Conservation (phyloP, 2,797 vertebrate species). For the Heterohyrax brucei region DNA sequence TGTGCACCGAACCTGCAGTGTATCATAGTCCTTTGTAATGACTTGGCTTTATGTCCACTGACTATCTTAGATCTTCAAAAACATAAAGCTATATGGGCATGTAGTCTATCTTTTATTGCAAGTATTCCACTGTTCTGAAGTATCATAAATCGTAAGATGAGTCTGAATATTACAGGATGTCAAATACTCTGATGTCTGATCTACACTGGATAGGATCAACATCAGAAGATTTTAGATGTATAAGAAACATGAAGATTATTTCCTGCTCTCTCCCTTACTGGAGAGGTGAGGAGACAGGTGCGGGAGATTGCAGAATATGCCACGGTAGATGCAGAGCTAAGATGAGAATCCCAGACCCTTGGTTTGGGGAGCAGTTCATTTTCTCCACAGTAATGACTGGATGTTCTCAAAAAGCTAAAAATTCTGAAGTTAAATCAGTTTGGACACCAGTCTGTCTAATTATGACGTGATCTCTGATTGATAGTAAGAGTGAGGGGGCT, state of each 20-base stretch:
- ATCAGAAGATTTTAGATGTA: background rate
- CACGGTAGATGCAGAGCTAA: background rate
- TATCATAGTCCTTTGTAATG: background rate
- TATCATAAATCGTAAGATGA: slow-evolving; percentile 12
- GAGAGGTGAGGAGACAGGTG: background rate
- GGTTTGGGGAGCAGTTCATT: background rate
- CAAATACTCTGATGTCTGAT: slow-evolving; percentile 9
- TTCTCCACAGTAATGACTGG: background rate
- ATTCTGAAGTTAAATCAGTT: background rate
- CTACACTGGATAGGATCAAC: slow-evolving; percentile 48
- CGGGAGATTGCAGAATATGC: background rate
- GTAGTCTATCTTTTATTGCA: background rate
- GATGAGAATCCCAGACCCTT: background rate
- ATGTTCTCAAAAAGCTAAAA: background rate
- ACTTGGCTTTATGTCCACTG: slow-evolving; percentile 19
- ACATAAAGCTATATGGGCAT: background rate
- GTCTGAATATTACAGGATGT: background rate
- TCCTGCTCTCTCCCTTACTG: background rate
- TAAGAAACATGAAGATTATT: background rate
- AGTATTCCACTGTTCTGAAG: background rate
- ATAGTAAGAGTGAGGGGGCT: background rate
- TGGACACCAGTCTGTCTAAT: background rate
- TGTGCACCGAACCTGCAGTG: background rate
- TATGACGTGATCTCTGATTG: background rate
- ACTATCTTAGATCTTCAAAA: slow-evolving; percentile 62